Percentiles rank a stretch among this genome's conserved stretches.
These are phyloP conservation scores for Anniella stebbinsi DNA, from an alignment of 2,797 vertebrate genomes.

Conservation along the genomic window DNA sequence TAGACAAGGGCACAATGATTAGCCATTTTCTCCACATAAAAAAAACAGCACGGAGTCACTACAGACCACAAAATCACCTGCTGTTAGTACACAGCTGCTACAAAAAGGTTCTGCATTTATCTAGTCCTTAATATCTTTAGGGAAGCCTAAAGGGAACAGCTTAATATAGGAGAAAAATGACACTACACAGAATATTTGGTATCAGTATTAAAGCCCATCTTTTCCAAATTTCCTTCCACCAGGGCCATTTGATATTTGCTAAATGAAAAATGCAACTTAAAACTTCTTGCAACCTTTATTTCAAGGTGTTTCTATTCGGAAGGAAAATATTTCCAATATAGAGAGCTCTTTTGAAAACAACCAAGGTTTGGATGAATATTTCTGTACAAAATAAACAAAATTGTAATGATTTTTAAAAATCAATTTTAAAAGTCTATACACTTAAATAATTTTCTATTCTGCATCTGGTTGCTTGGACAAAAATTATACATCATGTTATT, in stretches of 20 bases:
- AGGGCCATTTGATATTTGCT: conserved; percentile 58
- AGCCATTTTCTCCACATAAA: conserved; percentile 81
- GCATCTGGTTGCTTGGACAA: background rate
- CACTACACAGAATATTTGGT: conserved; percentile 71
- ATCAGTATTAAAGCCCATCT: conserved; percentile 73
- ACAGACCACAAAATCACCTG: conserved; percentile 79
- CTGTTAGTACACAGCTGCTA: conserved; percentile 79
- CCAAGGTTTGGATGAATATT: background rate
- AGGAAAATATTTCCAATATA: conserved; percentile 46
- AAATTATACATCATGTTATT: conserved; percentile 25
- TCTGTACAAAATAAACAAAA: conserved; percentile 20
- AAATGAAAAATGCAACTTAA: conserved; percentile 45
- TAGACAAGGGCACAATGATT: conserved; percentile 81
- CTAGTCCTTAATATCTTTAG: conserved; percentile 78
- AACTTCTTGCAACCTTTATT: conserved; percentile 34
- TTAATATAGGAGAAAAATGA: conserved; percentile 76
- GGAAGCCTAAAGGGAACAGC: conserved; percentile 77
- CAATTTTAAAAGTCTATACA: background rate
- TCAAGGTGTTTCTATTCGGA: conserved; percentile 47
- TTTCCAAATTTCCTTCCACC: conserved; percentile 72
- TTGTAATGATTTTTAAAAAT: background rate
- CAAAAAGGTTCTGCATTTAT: conserved; percentile 81
- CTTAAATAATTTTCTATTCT: conserved; percentile 9
- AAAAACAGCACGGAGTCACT: conserved; percentile 78
- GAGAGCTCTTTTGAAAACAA: background rate